Percentiles rank a stretch among this genome's conserved stretches.
Conservation (phyloP, 2,113 vertebrate species). For the Mustela lutreola region DNA sequence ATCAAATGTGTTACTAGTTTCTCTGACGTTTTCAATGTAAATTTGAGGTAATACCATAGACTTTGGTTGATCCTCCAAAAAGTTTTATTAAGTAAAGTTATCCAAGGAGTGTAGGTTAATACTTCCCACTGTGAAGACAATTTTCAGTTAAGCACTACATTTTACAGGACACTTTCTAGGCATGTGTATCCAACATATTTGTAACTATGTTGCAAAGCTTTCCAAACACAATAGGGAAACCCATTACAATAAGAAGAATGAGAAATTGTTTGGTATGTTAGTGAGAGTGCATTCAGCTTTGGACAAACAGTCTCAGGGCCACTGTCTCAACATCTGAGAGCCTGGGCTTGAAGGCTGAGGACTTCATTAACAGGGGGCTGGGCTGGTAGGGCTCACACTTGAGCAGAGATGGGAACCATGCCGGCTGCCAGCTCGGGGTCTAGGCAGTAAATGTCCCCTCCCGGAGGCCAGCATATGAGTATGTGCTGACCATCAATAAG, state of each 20-base stretch:
- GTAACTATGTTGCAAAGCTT: neutral
- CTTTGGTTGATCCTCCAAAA: neutral
- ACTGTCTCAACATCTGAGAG: too few relatives aligned
- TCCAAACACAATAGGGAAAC: neutral
- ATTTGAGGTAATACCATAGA: neutral
- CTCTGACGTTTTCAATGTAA: neutral
- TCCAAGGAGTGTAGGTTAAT: neutral
- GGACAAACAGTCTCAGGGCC: too few relatives aligned
- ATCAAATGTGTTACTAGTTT: neutral
- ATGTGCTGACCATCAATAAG: too few relatives aligned
- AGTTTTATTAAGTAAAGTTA: neutral
- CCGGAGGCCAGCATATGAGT: too few relatives aligned
- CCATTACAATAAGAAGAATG: neutral
- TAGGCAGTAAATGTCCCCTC: too few relatives aligned
- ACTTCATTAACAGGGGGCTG: too few relatives aligned
- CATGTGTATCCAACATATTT: neutral
- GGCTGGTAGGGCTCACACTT: too few relatives aligned
- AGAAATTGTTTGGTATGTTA: neutral
- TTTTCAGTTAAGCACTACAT: neutral
- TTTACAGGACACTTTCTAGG: neutral
- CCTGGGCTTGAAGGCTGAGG: too few relatives aligned
- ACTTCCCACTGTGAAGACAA: fast-evolving
- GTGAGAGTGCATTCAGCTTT: neutral
- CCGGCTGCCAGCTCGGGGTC: too few relatives aligned
- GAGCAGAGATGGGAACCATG: too few relatives aligned